Conservation (phyloP, 2,797 vertebrate species). For the Falco columbarius region DNA sequence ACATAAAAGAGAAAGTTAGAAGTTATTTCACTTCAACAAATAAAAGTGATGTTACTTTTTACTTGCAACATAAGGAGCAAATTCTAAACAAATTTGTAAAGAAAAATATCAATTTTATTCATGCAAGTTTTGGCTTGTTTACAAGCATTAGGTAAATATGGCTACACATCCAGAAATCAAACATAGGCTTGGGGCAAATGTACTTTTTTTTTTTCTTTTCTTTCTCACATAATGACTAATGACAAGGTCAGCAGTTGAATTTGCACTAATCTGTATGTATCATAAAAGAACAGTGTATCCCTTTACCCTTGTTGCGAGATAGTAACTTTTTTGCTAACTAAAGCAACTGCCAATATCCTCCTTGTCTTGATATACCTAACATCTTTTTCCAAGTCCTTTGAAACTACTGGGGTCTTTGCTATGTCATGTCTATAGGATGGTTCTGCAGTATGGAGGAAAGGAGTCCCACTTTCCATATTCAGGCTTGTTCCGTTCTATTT, state of each 20-base stretch:
- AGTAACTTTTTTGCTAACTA: not conserved
- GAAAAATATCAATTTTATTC: not conserved
- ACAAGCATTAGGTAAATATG: conserved; percentile 10
- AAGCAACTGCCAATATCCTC: not conserved
- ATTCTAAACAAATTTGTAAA: conserved; percentile 29
- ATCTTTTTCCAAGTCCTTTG: not conserved
- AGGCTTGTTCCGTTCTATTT: not conserved
- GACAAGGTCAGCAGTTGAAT: conserved; percentile 24
- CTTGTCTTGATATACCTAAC: not conserved
- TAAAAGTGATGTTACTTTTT: conserved; percentile 46
- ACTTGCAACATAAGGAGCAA: conserved; percentile 32
- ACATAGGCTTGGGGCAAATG: not conserved
- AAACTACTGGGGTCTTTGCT: not conserved
- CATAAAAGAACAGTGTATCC: not conserved
- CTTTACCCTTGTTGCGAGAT: not conserved
- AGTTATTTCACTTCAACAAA: conserved; percentile 21
- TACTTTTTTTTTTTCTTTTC: not conserved
- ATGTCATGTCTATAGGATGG: not conserved
- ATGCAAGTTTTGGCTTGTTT: conserved; percentile 27
- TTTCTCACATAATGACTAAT: not conserved
- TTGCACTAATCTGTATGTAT: not conserved
- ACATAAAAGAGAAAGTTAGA: conserved; percentile 40
- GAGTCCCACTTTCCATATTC: not conserved
- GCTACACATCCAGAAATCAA: not conserved
- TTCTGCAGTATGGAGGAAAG: not conserved